Conservation (phyloP, 2,888 invertebrate species). For the Lampropteryx suffumata region DNA sequence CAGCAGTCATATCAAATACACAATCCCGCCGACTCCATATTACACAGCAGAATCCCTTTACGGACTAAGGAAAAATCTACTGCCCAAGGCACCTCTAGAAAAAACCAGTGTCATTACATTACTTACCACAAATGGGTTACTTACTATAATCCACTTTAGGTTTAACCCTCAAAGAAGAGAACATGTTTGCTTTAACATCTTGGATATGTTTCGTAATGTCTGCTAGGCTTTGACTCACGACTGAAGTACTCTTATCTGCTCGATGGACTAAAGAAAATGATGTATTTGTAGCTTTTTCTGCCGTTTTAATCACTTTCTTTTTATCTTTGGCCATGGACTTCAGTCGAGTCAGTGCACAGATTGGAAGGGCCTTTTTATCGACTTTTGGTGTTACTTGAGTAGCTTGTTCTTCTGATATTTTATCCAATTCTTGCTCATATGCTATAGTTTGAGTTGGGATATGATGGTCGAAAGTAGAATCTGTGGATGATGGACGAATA, state of each 20-base stretch:
- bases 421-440: constrained; percentile 5
- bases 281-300: constrained; percentile 16
- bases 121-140: neutral
- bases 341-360: neutral
- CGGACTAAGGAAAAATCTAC: too few species aligned
- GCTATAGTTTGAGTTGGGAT: constrained; percentile 1
- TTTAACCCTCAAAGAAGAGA: constrained; percentile 18
- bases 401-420: constrained; percentile 14
- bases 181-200: constrained; percentile 9
- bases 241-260: constrained; percentile 16
- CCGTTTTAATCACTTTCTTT: constrained; percentile 2
- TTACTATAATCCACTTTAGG: constrained; percentile 43
- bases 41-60: too few species aligned
- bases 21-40: too few species aligned
- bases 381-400: neutral
- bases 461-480: constrained; percentile 13
- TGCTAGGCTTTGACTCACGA: constrained; percentile 16
- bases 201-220: constrained; percentile 9
- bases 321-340: neutral
- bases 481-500: constrained; percentile 4
- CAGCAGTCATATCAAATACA: too few species aligned
- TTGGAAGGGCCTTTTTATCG: neutral
- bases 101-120: too few species aligned
- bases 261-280: constrained; percentile 7
- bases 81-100: too few species aligned